Conservation (phyloP, 2,113 vertebrate genomes). For the Pygathrix nemaeus region DNA sequence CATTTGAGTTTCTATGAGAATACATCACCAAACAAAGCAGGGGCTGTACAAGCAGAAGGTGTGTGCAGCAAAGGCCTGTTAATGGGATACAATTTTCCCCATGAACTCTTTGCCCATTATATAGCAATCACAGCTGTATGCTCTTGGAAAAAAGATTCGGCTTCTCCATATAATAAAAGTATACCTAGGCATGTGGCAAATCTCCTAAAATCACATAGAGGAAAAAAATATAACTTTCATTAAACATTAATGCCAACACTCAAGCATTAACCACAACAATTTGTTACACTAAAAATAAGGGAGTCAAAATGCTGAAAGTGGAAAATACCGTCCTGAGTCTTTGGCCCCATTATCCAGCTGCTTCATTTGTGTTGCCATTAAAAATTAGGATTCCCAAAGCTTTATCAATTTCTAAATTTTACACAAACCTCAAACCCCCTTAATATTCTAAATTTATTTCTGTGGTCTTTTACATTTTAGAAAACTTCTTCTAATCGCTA, state of each 20-base stretch:
- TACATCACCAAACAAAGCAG: not conserved
- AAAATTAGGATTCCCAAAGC: not conserved
- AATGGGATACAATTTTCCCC: not conserved
- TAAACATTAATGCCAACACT: slow-evolving; percentile 30
- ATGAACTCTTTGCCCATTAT: not conserved
- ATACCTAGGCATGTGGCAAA: not conserved
- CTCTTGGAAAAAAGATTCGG: not conserved
- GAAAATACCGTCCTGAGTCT: not conserved
- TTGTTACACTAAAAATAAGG: slow-evolving; percentile 42
- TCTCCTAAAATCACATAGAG: slow-evolving; percentile 39
- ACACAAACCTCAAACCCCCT: not conserved
- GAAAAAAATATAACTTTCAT: slow-evolving; percentile 17
- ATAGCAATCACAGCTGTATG: not conserved
- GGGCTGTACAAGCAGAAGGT: not conserved
- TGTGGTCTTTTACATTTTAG: not conserved
- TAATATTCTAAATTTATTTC: not conserved
- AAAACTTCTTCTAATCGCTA: not conserved
- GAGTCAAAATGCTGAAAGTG: slow-evolving; percentile 26
- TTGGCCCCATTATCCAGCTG: not conserved
- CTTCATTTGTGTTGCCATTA: not conserved
- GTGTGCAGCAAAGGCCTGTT: not conserved
- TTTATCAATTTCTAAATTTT: slow-evolving; percentile 40
- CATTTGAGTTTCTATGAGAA: not conserved
- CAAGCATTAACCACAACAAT: slow-evolving; percentile 15
- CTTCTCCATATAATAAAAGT: not conserved